Base-by-base conservation (phyloP, 2,797 vertebrate species). In the Huso huso region DNA sequence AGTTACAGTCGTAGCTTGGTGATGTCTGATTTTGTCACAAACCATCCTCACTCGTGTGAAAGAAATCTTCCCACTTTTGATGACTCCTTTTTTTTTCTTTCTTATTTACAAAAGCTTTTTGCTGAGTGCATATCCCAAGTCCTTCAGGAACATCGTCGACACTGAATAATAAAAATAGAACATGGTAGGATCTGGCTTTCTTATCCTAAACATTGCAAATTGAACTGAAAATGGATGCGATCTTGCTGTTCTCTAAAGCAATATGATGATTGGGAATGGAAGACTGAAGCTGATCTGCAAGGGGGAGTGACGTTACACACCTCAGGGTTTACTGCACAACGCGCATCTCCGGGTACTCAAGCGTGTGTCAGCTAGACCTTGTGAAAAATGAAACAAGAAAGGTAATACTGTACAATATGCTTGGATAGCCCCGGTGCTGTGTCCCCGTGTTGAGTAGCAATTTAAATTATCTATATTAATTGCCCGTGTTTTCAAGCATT, bases 181-280 rank as follows among this genome's bases (percentile, higher is more conserved):
- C 83, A 70, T 63, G 75, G 74, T 68, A 7, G 79, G 85, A 82
- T 87, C 78, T 69, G 76, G 73, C 77, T 82, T 76, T 82, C 83
- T 77, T 83, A 76, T 83, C 81, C 87, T 78, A 70, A 90, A 83
- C 94, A 93, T 93, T 85, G 88, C 92, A 90, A 82, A 82, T 80
- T 75, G 85, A 80, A 75, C 76, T 71, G 81, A 82, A 80, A 86
- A 84, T 75, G 88, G 82, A 86, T 77, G 86, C 83, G 86, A 83
- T 86, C 86, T 83, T 76, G 87, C 76, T 80, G 86, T 82, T 80
- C 84, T 85, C 86, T 79, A 84, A 76, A 72, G 77, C 70, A 79
- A 64, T 77, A 83, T 82, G 83, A 72, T 72, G 84, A 77, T 78
- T 73, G 79, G 75, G 75, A 70, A 68, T 79, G 83, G 86, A 85